Base-by-base conservation (phyloP, 2,113 vertebrate species). In the Thryonomys swinderianus region DNA sequence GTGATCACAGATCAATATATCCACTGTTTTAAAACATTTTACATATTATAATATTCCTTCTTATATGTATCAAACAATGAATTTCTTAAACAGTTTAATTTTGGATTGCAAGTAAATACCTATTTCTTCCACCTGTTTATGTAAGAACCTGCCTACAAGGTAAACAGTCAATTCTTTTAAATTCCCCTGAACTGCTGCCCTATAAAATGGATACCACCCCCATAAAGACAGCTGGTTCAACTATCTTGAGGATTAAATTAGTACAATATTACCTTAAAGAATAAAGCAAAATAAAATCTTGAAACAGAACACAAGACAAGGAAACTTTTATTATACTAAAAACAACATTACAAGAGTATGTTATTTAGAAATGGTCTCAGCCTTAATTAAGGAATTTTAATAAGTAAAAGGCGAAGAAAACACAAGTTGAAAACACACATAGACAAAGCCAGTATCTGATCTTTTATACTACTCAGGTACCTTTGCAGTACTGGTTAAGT, bases 281-380 rank as follows among this genome's bases (percentile, higher is more conserved):
- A 64, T 59, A 85, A 85, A 83, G 53, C 32, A 83, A 83, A 83
- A 51, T 79, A 32, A 93, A 93, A 34, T 71, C 55, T 11, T 73
- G 34, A 88, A 91, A 92, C 17, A 61, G 27, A 64, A 88, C 94
- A 67, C 13, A 25, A 69, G 37, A 91, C 45, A 78, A 59, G n/a
- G 84, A 88, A 64, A 32, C 20, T n/a, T 69, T 62, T 51, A 62
- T 85, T 74, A 79, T 85, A 48, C 55, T 83, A 74, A 80, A 85
- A 88, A 30, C 6, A 78, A 79, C 59, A 89, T 51, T 73, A 48
- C 3, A 21, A 42, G 76, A 61, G 51, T 42, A 13, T 6, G 18
- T 71, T 64, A 73, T 27, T 61, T 48, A 74, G 64, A 91, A 94
- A 82, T 25, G 51, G 1, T 66, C n/a, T 86, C 48, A 48, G 51